Conservation (phyloP, 2,797 vertebrate species). For the Vipera ursinii region DNA sequence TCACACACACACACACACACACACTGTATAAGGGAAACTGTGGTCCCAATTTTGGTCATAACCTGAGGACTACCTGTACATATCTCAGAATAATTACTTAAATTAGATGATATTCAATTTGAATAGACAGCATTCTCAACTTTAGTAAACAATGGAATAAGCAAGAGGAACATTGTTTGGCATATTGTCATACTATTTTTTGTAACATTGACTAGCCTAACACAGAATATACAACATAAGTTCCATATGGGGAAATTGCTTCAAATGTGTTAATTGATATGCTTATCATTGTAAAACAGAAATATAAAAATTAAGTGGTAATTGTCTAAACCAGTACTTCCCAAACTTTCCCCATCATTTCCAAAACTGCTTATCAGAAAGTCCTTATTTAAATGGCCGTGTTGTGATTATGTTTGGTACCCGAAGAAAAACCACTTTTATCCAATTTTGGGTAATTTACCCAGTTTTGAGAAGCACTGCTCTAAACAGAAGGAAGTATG, state of each 20-base stretch:
- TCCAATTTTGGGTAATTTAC: too few relatives aligned
- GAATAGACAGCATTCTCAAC: background rate
- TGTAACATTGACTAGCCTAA: background rate
- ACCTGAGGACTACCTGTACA: background rate
- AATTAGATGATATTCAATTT: background rate
- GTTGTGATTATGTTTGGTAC: background rate
- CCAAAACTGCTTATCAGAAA: background rate
- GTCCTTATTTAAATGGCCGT: background rate
- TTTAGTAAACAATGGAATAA: background rate
- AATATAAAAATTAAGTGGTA: conserved; percentile 25
- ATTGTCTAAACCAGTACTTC: background rate
- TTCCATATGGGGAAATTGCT: background rate
- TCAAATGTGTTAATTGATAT: background rate
- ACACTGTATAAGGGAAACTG: background rate
- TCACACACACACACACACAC: too few relatives aligned
- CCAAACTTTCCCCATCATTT: background rate
- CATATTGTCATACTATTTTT: background rate
- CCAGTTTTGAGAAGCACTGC: too few relatives aligned
- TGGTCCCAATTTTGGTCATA: background rate
- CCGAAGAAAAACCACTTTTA: too few relatives aligned
- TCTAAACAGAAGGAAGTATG: background rate
- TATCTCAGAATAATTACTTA: background rate
- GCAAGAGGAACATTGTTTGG: background rate
- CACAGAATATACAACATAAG: conserved; percentile 20
- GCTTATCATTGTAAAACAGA: background rate